Conservation (phyloP, 1,140 invertebrate species). For the Drosophila oshimai region DNA sequence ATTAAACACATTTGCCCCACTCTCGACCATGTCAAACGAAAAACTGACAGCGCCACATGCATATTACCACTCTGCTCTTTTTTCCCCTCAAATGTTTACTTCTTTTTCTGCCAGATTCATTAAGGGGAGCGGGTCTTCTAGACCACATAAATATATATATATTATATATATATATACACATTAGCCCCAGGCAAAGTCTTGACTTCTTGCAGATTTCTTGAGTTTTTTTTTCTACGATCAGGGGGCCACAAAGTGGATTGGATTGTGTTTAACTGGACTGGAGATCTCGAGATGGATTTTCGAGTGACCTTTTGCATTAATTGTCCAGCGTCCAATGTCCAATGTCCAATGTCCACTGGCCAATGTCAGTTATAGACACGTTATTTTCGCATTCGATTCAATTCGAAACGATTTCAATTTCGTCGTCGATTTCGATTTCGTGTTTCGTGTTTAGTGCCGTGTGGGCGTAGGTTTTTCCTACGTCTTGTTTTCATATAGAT, state of each 20-base stretch:
- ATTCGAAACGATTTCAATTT: constrained; percentile 10
- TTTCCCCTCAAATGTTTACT: not conserved
- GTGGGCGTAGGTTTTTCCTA: constrained; percentile 55
- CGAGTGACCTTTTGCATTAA: constrained; percentile 72
- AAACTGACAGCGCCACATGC: constrained; percentile 38
- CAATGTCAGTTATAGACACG: constrained; percentile 43
- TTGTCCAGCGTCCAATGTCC: constrained; percentile 34
- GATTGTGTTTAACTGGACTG: not conserved
- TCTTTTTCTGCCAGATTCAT: not conserved
- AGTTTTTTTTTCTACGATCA: not conserved
- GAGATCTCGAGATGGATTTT: constrained; percentile 26
- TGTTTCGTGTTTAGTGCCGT: constrained; percentile 28
- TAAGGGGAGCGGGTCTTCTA: constrained; percentile 5
- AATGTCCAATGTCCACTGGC: constrained; percentile 3
- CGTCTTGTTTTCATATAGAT: constrained; percentile 33
- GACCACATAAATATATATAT: too few relatives aligned
- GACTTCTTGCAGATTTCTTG: constrained; percentile 35
- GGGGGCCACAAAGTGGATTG: not conserved
- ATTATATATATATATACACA: too few relatives aligned
- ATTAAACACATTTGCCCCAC: constrained; percentile 64
- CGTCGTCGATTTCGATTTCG: constrained; percentile 33
- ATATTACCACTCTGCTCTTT: constrained; percentile 14
- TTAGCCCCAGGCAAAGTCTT: constrained; percentile 34
- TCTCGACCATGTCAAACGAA: constrained; percentile 56
- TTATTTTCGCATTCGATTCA: constrained; percentile 41